Percentiles rank a stretch among this genome's conserved stretches.
Conservation (phyloP, 1,140 invertebrate genomes). For the Ceratina australensis region DNA sequence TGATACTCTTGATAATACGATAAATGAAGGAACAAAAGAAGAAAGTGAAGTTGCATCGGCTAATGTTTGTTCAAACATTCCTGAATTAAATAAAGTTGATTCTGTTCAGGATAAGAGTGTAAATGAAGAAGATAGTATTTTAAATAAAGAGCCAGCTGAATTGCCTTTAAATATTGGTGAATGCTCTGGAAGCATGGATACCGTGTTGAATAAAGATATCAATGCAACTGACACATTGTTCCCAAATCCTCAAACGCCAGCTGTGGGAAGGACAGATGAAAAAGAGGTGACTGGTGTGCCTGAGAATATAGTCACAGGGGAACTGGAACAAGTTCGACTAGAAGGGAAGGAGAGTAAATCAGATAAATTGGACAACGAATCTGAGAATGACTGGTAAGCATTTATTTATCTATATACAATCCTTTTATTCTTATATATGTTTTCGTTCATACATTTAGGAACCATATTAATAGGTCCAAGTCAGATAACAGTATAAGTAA, state of each 20-base stretch:
- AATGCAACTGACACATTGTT: conserved; percentile 40
- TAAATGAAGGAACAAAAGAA: conserved; percentile 19
- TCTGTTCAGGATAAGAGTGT: neutral
- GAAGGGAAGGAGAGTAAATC: conserved; percentile 22
- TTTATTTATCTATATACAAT: neutral
- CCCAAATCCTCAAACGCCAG: conserved; percentile 28
- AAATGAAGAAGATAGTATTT: neutral
- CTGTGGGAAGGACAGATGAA: conserved; percentile 30
- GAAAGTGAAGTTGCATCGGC: conserved; percentile 4
- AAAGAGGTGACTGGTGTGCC: conserved; percentile 29
- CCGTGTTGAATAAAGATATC: conserved; percentile 46
- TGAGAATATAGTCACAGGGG: conserved; percentile 54
- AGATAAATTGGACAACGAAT: conserved; percentile 9
- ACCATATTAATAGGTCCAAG: conserved; percentile 25
- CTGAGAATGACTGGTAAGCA: conserved; percentile 46
- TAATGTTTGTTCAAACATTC: neutral
- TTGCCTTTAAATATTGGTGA: neutral
- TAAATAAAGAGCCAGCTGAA: neutral
- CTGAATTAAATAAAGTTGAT: conserved; percentile 4
- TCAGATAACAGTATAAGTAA: conserved; percentile 6
- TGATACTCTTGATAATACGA: neutral
- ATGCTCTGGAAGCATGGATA: conserved; percentile 19
- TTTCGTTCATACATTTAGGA: conserved; percentile 35
- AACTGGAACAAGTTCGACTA: conserved; percentile 48
- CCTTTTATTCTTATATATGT: neutral